Evolutionary conservation across 2,888 invertebrate species (phyloP), one percentile per base, ranked within the genome.

Genomic region (Taphrorychus bicolor): DNA sequence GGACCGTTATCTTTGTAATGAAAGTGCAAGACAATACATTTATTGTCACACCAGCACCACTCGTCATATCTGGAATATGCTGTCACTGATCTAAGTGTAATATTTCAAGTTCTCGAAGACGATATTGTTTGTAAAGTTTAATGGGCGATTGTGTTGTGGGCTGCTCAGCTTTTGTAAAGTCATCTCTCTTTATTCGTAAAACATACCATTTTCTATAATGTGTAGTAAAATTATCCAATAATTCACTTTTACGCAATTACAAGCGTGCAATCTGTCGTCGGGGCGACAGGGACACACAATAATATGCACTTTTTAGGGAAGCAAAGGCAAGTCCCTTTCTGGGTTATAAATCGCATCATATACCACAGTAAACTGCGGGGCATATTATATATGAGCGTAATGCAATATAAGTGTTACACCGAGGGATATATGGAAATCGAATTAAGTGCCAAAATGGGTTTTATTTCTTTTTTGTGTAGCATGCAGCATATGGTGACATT

Each of bases 291-390:
- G 17, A 14, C 41, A 16, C 3, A 69, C 70, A 65, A 57, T 58
- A 69, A 69, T 57, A 66, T 69, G 61, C 66, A 73, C 74, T 76
- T 77, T 77, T 77, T 76, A 75, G 75, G 76, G 76, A 70, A 62
- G 62, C 62, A 48, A 66, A 51, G 56, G 45, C 32, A 71, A 71
- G 72, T 74, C 74, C 75, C 75, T 73, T 70, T 61, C 65, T 65
- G 65, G 52, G 65, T 60, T 69, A 69, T 69, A 69, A 69, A 69
- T 66, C 69, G 65, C 66, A 66, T 66, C 69, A 66, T 69, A 69
- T 69, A 65, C 65, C 65, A 66, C 65, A 69, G 54, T 61, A 69
- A 69, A 66, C 65, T 64, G 64, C 60, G 69, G 69, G 61, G 57
- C 57, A 69, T 60, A 69, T 64, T 69, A 60, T 69, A 69, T 69